Evolutionary conservation across 2,113 vertebrate species (phyloP).

Genomic region (Pelobates fuscus): DNA sequence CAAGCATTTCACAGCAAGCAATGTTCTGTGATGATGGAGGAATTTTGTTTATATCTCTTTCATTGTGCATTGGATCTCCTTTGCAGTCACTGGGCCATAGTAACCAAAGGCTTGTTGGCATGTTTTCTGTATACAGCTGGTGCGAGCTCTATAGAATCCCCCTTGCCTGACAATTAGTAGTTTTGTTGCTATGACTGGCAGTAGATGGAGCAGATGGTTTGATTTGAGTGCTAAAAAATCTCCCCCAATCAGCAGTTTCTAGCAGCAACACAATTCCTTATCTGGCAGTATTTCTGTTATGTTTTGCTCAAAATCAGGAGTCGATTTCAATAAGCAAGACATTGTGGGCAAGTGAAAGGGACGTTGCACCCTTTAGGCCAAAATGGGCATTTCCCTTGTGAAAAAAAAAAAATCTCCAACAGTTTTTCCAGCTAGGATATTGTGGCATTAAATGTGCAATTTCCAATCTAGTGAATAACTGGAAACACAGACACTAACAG

Average conservation of each 20-base stretch:
- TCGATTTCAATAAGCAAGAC: too few relatives aligned
- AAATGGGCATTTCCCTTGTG: too few relatives aligned
- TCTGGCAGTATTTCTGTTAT: too few relatives aligned
- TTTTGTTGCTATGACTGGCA: constrained; percentile 42
- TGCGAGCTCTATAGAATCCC: constrained; percentile 19
- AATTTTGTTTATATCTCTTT: not conserved
- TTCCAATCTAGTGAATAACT: too few relatives aligned
- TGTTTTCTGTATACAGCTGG: constrained; percentile 25
- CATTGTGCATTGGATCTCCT: not conserved
- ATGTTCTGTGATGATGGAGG: not conserved
- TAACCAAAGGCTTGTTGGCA: constrained; percentile 16
- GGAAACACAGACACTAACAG: too few relatives aligned
- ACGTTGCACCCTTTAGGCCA: too few relatives aligned
- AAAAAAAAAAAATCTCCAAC: too few relatives aligned
- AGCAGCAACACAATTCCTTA: not conserved
- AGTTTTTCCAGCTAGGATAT: too few relatives aligned
- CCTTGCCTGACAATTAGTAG: constrained; percentile 25
- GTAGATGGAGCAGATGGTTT: constrained; percentile 44
- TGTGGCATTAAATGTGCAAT: too few relatives aligned
- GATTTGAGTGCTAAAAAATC: constrained; percentile 21
- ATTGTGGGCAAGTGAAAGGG: too few relatives aligned
- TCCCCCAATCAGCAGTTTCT: constrained; percentile 8
- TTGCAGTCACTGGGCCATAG: not conserved
- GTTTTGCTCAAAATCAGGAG: too few relatives aligned
- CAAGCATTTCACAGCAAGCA: too few relatives aligned